Base-by-base conservation (phyloP, 2,113 vertebrate genomes). In the Etia nguti region DNA sequence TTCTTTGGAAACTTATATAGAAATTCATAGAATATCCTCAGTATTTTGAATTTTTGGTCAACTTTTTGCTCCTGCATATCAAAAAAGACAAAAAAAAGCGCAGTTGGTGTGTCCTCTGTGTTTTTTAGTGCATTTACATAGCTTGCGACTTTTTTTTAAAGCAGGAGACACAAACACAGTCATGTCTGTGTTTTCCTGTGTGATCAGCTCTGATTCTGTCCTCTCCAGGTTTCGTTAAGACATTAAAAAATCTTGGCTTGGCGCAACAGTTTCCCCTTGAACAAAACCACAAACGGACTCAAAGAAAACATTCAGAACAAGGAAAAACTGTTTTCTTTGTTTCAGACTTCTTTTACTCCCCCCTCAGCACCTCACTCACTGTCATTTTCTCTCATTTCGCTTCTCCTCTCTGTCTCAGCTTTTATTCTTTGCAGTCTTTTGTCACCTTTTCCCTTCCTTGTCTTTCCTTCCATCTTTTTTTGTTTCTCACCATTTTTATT, bases 301-400 rank as follows among this genome's bases (percentile, higher is more conserved):
- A 94, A 94, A 90, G 83, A 92, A 94, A 95, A 92, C 92, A 92
- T 89, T 93, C 94, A 91, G 80, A 89, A 86, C 88, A 79, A 88
- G 86, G 88, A 88, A 88, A 90, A 92, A 90, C 89, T 83, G 82
- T 87, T 89, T 20, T 65, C 52, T 46, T 62, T 56, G 48, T 41
- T 75, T 79, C 10, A 56, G 43, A n/a, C 73, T 79, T 79, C 24
- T 75, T 48, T 11, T 75, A 48, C 15, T 29, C 16, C 70, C 60
- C 59, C 41, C 8, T 34, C 22, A 70, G 59, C 55, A 79, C 50
- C 48, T 57, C 73, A 34, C 29, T 59, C 57, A 10, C 86, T 80
- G 31, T 24, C 34, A 79, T 83, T 81, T 79, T 88, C 65, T 89
- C 6, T 57, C 34, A 41, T 31, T 50, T 50, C 15, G 18, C 70